Conservation (phyloP, 2,113 vertebrate genomes). For the Lepus americanus region DNA sequence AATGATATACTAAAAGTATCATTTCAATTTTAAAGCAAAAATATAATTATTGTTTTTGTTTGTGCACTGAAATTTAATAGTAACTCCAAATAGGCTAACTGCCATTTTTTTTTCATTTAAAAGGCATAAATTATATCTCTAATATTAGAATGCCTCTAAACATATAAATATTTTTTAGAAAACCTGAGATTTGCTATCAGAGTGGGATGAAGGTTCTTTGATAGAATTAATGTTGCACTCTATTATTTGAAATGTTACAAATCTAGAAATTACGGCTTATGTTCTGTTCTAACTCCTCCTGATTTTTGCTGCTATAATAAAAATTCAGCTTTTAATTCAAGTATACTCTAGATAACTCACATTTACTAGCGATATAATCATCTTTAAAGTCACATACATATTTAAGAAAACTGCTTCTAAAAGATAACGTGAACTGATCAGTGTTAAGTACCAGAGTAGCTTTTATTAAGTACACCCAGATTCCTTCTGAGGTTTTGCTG, state of each 20-base stretch:
- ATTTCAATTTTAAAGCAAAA: conserved; percentile 63
- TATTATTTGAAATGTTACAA: neutral
- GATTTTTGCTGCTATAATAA: neutral
- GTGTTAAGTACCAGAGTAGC: neutral
- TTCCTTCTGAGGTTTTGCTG: neutral
- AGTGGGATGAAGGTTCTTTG: neutral
- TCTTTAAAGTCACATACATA: conserved; percentile 42
- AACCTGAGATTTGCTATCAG: neutral
- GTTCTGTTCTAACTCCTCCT: neutral
- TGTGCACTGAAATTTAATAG: conserved; percentile 29
- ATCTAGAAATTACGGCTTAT: neutral
- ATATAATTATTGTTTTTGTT: conserved; percentile 56
- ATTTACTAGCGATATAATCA: neutral
- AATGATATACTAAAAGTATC: neutral
- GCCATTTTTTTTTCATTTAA: conserved; percentile 45
- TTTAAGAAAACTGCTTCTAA: neutral
- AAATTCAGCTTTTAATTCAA: neutral
- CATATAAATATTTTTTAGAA: neutral
- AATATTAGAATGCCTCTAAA: conserved; percentile 29
- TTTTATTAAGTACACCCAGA: neutral
- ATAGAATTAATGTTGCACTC: neutral
- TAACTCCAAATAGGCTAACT: conserved; percentile 48
- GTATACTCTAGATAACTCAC: neutral
- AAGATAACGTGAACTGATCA: neutral
- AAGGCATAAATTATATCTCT: conserved; percentile 55